Percentiles rank a stretch among this genome's conserved stretches.
phyloP scores from a whole-genome alignment of 2,113 vertebrate species.

The Ammodramus savannarum region DNA sequence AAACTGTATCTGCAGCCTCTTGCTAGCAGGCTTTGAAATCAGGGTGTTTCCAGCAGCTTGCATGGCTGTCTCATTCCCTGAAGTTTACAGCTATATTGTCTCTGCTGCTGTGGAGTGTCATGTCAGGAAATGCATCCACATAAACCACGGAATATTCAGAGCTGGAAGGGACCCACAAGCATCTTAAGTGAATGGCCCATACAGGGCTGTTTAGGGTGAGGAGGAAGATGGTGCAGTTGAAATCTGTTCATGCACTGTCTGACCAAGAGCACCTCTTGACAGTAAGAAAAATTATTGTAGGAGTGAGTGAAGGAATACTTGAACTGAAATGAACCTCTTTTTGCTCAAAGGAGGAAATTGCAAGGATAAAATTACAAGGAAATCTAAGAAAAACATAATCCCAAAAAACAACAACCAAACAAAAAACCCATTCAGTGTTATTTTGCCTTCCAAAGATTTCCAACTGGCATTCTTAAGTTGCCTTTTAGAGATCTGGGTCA shows the following conservation, averaged over 20 bases:
- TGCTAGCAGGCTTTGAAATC: constrained; percentile 8
- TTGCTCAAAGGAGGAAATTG: neutral
- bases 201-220: neutral
- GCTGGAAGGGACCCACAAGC: neutral
- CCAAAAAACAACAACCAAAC: neutral
- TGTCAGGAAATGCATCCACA: neutral
- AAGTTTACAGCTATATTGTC: neutral
- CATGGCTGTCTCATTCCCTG: neutral
- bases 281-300: neutral
- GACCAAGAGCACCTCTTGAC: neutral
- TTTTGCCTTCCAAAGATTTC: neutral
- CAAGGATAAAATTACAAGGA: neutral
- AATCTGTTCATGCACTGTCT: neutral
- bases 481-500: neutral
- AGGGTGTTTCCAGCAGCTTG: constrained; percentile 7
- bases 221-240: neutral
- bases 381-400: neutral
- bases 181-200: no score
- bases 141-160: neutral
- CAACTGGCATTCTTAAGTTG: neutral
- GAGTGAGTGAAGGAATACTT: neutral
- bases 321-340: neutral
- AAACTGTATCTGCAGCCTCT: constrained; percentile 23
- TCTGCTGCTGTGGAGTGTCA: neutral
- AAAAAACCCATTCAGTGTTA: neutral